These are phyloP conservation scores for Emys orbicularis DNA, from an alignment of 2,797 vertebrate genomes.

Conservation along the genomic window DNA sequence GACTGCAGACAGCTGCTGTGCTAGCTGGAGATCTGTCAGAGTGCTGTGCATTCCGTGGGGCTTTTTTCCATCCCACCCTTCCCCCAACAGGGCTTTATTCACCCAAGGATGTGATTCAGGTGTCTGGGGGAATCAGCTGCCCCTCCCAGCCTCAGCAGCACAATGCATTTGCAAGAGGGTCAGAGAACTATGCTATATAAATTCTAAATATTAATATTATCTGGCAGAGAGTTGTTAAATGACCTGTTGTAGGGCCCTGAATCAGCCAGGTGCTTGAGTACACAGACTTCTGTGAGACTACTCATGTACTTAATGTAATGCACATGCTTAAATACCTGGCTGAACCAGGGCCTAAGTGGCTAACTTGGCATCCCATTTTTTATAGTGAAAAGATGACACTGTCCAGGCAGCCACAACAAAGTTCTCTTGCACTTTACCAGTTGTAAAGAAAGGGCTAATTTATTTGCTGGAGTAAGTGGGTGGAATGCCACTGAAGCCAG, in stretches of 20 bases:
- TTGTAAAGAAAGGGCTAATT: not conserved
- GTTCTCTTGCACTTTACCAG: not conserved
- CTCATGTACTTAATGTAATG: not conserved
- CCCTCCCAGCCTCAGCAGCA: not conserved
- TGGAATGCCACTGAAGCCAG: conserved; percentile 13
- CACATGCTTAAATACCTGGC: not conserved
- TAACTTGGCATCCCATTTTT: not conserved
- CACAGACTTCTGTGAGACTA: fast-evolving
- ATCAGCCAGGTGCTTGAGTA: not conserved
- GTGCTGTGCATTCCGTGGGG: not conserved
- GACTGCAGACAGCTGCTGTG: not conserved
- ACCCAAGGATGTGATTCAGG: not conserved
- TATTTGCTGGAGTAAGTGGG: not conserved
- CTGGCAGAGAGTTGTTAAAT: not conserved
- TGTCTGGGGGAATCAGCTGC: not conserved
- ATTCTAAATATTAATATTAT: not conserved
- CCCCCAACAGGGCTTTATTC: not conserved
- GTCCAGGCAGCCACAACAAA: not conserved
- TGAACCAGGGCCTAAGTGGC: not conserved
- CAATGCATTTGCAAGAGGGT: not conserved
- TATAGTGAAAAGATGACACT: not conserved
- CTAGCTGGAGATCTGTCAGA: fast-evolving
- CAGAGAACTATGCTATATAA: not conserved
- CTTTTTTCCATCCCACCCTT: not conserved
- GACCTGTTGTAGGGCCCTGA: not conserved